Conservation (phyloP, 2,888 invertebrate species). For the Aphrophora alni region DNA sequence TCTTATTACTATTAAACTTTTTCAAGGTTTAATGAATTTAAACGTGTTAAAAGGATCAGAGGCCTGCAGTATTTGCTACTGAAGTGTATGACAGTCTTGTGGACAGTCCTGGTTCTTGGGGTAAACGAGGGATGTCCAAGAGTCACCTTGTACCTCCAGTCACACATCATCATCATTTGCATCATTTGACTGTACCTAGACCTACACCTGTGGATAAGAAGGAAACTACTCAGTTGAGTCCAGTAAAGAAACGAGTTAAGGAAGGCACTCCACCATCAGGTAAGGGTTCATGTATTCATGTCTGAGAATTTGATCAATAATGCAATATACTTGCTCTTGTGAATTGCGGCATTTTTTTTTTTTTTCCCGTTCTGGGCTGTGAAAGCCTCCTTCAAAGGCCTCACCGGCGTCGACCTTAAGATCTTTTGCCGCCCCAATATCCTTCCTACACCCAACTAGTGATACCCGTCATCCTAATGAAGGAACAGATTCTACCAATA, state of each 20-base stretch:
- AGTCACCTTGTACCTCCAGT: constrained; percentile 18
- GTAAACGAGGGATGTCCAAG: constrained; percentile 44
- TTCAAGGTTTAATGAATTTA: background rate
- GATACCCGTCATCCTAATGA: no score
- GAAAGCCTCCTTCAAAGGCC: no score
- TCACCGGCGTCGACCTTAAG: no score
- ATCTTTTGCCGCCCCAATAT: no score
- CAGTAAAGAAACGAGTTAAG: constrained; percentile 96
- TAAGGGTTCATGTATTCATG: no score
- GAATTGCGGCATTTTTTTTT: no score
- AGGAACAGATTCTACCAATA: no score
- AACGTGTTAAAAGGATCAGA: constrained; percentile 61
- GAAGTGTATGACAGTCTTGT: constrained; percentile 52
- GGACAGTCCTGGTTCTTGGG: constrained; percentile 49
- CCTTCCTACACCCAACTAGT: no score
- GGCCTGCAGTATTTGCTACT: constrained; percentile 57
- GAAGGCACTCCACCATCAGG: constrained; percentile 87
- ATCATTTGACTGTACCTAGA: constrained; percentile 58
- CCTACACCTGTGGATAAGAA: constrained; percentile 60
- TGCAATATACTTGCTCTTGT: no score
- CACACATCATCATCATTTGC: constrained; percentile 54
- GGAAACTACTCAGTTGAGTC: constrained; percentile 89
- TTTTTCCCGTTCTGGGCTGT: no score
- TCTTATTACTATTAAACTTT: no score
- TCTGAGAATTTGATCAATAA: no score